These are phyloP conservation scores for Pterophyllum scalare DNA, from an alignment of 2,113 vertebrate species.

Conservation along the genomic window DNA sequence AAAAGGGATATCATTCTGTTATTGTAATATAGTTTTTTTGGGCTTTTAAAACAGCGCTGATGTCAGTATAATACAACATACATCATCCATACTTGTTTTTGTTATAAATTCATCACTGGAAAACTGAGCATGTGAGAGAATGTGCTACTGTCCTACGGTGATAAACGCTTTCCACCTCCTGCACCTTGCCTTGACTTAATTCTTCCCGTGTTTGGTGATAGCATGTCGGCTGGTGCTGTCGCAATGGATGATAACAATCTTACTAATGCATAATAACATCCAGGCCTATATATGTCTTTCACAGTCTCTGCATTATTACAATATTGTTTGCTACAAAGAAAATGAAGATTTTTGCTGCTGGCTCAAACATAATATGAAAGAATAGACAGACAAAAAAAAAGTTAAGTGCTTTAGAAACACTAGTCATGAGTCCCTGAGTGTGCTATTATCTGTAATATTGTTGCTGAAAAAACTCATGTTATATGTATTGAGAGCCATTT, in stretches of 20 bases:
- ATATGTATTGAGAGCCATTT: conserved; percentile 6
- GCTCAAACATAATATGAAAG: not conserved
- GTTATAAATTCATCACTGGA: not conserved
- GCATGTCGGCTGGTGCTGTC: conserved; percentile 7
- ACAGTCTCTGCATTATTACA: not conserved
- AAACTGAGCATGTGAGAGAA: not conserved
- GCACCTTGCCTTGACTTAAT: not conserved
- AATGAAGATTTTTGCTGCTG: conserved; percentile 17
- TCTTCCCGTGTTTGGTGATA: not conserved
- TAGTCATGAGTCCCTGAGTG: not conserved
- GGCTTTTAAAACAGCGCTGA: too few species aligned
- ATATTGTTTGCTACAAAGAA: not conserved
- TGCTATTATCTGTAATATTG: not conserved
- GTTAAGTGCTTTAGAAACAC: conserved; percentile 8
- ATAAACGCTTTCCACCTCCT: conserved; percentile 6
- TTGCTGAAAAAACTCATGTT: not conserved
- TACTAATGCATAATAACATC: conserved; percentile 23
- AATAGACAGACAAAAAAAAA: not conserved
- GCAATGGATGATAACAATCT: conserved; percentile 14
- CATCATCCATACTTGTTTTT: not conserved
- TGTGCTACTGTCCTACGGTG: not conserved
- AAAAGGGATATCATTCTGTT: not conserved
- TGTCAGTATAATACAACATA: not conserved
- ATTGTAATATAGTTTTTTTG: not conserved
- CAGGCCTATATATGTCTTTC: not conserved